Evolutionary conservation across 2,113 vertebrate species (phyloP).

Genomic region (Erythrocebus patas): DNA sequence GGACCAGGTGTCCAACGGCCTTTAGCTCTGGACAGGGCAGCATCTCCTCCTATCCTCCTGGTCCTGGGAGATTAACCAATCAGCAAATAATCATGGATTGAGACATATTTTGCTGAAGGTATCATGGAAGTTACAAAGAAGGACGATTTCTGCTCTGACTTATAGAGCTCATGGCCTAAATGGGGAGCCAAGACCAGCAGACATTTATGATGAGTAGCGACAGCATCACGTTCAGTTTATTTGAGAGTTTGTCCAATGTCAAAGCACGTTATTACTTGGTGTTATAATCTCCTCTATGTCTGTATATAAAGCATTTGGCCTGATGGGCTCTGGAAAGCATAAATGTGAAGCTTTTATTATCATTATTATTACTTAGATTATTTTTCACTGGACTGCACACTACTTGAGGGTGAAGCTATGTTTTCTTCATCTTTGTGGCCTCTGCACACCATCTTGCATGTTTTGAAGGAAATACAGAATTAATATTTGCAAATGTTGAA

Average conservation of each 20-base stretch:
- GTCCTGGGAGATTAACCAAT: background rate
- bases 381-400: background rate
- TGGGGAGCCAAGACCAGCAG: background rate
- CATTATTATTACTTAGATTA: background rate
- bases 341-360: background rate
- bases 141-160: background rate
- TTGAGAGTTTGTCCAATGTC: background rate
- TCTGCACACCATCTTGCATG: background rate
- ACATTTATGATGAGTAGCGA: background rate
- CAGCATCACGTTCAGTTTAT: background rate
- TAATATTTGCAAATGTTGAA: background rate
- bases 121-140: background rate
- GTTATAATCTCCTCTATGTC: background rate
- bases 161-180: background rate
- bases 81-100: background rate
- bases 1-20: rapidly evolving
- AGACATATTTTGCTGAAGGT: background rate
- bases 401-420: background rate
- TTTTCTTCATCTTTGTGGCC: background rate
- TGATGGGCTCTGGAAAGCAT: background rate
- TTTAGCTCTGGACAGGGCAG: background rate
- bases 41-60: background rate
- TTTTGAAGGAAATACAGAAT: background rate
- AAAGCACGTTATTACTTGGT: background rate
- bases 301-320: background rate